phyloP scores from a whole-genome alignment of 1,140 invertebrate genomes.

The Drosophila subobscura region DNA sequence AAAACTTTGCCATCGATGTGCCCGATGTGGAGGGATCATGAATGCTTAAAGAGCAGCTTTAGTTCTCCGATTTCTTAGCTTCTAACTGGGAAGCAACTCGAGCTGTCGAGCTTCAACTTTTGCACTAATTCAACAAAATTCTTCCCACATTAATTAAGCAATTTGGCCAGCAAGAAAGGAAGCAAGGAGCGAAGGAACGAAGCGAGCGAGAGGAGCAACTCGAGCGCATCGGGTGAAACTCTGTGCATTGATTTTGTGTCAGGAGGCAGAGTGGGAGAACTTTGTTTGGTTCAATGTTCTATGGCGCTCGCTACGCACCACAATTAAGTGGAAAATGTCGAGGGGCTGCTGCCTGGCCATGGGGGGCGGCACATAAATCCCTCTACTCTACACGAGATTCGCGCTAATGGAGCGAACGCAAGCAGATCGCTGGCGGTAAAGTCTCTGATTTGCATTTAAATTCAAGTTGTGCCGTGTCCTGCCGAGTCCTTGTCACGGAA shows the following conservation, averaged over 20 bases:
- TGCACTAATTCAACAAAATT: slow-evolving; percentile 46
- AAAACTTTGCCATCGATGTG: slow-evolving; percentile 20
- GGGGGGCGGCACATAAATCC: slow-evolving; percentile 33
- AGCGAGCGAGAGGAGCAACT: slow-evolving; percentile 5
- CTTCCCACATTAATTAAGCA: slow-evolving; percentile 44
- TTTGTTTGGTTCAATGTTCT: slow-evolving; percentile 12
- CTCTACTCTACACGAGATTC: slow-evolving; percentile 15
- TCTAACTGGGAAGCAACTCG: not conserved
- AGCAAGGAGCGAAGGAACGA: not conserved
- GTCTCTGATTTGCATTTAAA: slow-evolving; percentile 43
- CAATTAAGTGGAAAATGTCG: slow-evolving; percentile 53
- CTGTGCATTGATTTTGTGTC: slow-evolving; percentile 46
- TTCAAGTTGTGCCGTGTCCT: slow-evolving; percentile 12
- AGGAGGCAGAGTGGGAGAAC: slow-evolving; percentile 5
- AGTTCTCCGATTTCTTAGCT: not conserved
- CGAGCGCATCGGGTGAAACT: slow-evolving; percentile 3
- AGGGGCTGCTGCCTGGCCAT: slow-evolving; percentile 40
- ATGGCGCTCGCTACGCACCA: not conserved
- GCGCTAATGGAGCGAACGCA: slow-evolving; percentile 49
- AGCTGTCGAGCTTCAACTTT: slow-evolving; percentile 31
- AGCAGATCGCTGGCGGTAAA: slow-evolving; percentile 24
- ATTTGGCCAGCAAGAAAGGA: slow-evolving; percentile 20
- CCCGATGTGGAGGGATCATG: slow-evolving; percentile 27
- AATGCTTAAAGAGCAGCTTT: slow-evolving; percentile 9
- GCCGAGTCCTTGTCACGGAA: not conserved